These are phyloP conservation scores for Hucho hucho DNA, from an alignment of 2,113 vertebrate species.

Conservation along the genomic window DNA sequence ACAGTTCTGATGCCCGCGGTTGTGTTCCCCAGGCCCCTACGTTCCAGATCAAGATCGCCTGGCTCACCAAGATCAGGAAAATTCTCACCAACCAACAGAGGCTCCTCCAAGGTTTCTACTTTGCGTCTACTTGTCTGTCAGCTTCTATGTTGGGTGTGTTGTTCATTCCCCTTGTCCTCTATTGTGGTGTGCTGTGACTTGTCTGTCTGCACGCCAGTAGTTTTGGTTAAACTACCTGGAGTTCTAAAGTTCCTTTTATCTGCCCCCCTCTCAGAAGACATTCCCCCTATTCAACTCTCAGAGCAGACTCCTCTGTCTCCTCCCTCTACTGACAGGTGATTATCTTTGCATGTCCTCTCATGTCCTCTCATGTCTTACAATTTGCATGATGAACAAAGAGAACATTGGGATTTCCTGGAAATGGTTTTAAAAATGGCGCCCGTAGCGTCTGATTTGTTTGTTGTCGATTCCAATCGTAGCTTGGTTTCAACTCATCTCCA, in stretches of 20 bases:
- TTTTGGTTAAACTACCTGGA: not conserved
- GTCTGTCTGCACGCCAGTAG: not conserved
- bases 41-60: slow-evolving; percentile 86
- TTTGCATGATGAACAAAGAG: not conserved
- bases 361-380: not conserved
- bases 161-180: not conserved
- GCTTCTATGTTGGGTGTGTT: slow-evolving; percentile 14
- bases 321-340: slow-evolving; percentile 78
- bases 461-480: too few species aligned
- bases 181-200: not conserved
- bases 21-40: slow-evolving; percentile 81
- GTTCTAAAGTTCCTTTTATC: not conserved
- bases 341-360: slow-evolving; percentile 42
- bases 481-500: too few species aligned
- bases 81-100: slow-evolving; percentile 88
- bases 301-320: slow-evolving; percentile 64
- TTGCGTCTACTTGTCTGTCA: slow-evolving; percentile 8
- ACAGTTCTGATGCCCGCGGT: not conserved
- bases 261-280: slow-evolving; percentile 49
- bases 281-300: slow-evolving; percentile 43
- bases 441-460: too few species aligned
- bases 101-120: slow-evolving; percentile 78
- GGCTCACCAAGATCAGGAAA: slow-evolving; percentile 89
- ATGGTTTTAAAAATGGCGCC: too few species aligned
- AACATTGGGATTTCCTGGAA: too few species aligned